Evolutionary conservation across 2,113 vertebrate genomes (phyloP), one percentile per base, ranked within the genome.

Genomic region (Entelurus aequoreus): DNA sequence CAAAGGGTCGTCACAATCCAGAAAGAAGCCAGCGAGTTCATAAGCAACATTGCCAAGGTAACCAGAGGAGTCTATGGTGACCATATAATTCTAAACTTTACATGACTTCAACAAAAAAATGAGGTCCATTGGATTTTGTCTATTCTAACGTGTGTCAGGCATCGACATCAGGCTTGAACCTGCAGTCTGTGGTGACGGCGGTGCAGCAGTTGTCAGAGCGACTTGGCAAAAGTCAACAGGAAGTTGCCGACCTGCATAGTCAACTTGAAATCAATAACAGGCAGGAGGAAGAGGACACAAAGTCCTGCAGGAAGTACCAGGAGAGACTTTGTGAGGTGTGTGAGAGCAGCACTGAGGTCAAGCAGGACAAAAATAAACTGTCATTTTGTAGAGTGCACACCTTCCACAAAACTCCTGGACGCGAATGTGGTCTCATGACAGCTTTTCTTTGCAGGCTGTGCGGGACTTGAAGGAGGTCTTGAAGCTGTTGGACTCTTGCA

Each of bases 401-500:
- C 38, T 40, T 8, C 38, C 38, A 6, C 8, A 40, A 40, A 8
- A 8, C 38, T 42, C 10, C 8, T 42, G 40, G 40, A 42, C 8
- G 6, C 38, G 4, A 28, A 28, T 40, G 12, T 15, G 48, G 48
- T 50, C 48, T 10, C 2, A 19, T n/a, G 48, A 50, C 3, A 4
- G 48, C 53, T 46, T 46, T 1, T 66, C 14, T 63, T 54, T 50
- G 40, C 76, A 85, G 80, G 59, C 56, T 14, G 19, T 38, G 40
- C 60, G 67, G 72, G 76, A 85, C 80, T 19, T 85, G 57, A 59
- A 52, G 0, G 54, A 44, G 47, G 71, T 81, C 15, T 79, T 67
- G 7, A 65, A 83, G 48, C 65, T 85, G 65, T 48, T 85, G 67
- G 78, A 83, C 65, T 81, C 76, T 5, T 77, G 76, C 54, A 70